Conservation (phyloP, 2,888 invertebrate species). For the Xestia rhomboidea region DNA sequence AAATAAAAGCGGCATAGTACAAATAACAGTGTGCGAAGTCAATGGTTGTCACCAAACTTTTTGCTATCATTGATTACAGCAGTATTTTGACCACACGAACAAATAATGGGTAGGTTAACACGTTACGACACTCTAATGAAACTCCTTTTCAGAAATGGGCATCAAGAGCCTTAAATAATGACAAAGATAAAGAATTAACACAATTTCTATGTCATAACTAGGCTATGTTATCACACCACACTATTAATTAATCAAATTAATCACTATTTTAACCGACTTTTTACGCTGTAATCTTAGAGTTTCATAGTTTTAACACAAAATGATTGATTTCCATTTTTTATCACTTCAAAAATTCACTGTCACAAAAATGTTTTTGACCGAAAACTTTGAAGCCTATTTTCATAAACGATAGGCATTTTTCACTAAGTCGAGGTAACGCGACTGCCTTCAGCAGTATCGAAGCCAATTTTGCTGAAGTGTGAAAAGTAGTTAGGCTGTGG, state of each 20-base stretch:
- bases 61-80: not conserved
- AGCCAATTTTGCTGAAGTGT: constrained; percentile 61
- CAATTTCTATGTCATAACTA: not conserved
- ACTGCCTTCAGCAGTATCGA: constrained; percentile 49
- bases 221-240: not conserved
- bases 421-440: constrained; percentile 44
- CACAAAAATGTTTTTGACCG: constrained; percentile 44
- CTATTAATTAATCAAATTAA: constrained; percentile 41
- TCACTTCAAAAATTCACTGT: constrained; percentile 37
- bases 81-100: not conserved
- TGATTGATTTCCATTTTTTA: constrained; percentile 15
- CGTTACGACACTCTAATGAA: not conserved
- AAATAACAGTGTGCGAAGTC: not conserved
- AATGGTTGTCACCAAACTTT: not conserved
- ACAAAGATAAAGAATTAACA: not conserved
- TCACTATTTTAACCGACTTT: constrained; percentile 4
- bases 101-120: not conserved
- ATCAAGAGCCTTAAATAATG: not conserved
- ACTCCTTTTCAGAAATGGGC: not conserved
- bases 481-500: constrained; percentile 33
- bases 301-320: constrained; percentile 35
- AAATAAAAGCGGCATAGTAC: not conserved
- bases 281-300: not conserved
- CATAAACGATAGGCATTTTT: constrained; percentile 42
- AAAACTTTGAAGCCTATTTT: constrained; percentile 17